Percentiles rank a stretch among this genome's conserved stretches.
Conservation (phyloP, 2,888 invertebrate species). For the Callyntrura sp. region DNA sequence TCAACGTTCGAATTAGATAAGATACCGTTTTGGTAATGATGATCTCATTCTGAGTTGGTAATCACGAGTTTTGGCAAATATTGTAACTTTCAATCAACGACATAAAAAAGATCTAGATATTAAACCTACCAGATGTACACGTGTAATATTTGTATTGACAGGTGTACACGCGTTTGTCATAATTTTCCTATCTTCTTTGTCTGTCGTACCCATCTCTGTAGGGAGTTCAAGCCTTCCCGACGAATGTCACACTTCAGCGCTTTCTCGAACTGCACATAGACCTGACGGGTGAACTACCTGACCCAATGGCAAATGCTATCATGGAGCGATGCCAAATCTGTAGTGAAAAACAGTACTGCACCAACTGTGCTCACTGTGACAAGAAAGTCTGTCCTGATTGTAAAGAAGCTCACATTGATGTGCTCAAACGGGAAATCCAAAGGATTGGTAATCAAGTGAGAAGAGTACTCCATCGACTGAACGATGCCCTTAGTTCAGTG, state of each 20-base stretch:
- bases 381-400: conserved; percentile 99
- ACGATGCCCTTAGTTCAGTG: conserved; percentile 93
- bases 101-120: too few species aligned
- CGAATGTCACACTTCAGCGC: conserved; percentile 97
- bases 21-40: conserved; percentile 6
- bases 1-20: conserved; percentile 33
- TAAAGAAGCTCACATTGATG: conserved; percentile 97
- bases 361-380: conserved; percentile 97
- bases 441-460: conserved; percentile 96
- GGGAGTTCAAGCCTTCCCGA: conserved; percentile 97
- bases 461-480: conserved; percentile 94
- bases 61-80: background rate
- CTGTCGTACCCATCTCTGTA: conserved; percentile 85
- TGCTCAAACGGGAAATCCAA: conserved; percentile 95
- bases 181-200: background rate
- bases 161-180: background rate
- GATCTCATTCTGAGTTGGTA: conserved; percentile 24
- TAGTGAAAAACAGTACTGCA: conserved; percentile 96
- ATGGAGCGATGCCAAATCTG: conserved; percentile 98
- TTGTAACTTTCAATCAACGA: too few species aligned
- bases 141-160: background rate
- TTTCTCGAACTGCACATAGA: conserved; percentile 97
- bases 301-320: conserved; percentile 95
- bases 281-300: conserved; percentile 93
- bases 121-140: background rate